A percentile compares a stretch with the other conserved stretches of the same genome.
These are phyloP conservation scores for Nothobranchius furzeri DNA, from an alignment of 2,113 vertebrate species.

Conservation along the genomic window DNA sequence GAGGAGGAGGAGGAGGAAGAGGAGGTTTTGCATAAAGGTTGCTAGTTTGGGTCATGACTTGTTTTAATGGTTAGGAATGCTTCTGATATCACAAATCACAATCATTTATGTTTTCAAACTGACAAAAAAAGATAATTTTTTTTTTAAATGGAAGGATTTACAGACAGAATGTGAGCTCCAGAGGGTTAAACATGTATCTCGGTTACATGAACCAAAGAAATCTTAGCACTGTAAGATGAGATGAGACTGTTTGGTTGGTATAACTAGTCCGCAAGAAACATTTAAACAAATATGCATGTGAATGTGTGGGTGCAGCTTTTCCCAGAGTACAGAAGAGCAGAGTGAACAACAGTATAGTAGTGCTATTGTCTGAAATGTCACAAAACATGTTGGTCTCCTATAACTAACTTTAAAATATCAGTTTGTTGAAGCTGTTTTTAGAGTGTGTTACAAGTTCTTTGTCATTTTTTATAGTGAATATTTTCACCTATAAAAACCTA, in stretches of 20 bases:
- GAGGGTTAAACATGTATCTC: not conserved
- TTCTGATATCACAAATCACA: conserved; percentile 5
- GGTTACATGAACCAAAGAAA: not conserved
- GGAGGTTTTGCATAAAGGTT: conserved; percentile 19
- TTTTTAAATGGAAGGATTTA: no score
- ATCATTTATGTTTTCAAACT: not conserved
- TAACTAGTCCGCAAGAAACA: not conserved
- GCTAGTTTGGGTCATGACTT: conserved; percentile 16
- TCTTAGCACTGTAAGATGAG: not conserved
- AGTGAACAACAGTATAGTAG: not conserved
- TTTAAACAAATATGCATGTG: not conserved
- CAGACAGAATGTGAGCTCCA: no score
- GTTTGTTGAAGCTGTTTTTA: no score
- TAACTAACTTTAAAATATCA: no score
- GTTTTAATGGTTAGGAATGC: conserved; percentile 1
- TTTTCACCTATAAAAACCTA: no score
- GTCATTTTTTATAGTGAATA: no score
- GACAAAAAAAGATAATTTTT: no score
- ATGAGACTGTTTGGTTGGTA: not conserved
- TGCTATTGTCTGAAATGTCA: not conserved
- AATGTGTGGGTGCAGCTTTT: not conserved
- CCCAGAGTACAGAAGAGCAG: not conserved
- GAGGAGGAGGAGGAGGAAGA: conserved; percentile 22
- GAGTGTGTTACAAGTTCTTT: no score
- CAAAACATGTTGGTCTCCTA: not conserved